phyloP scores from a whole-genome alignment of 2,113 vertebrate genomes.

The Dermatemys mawii region DNA sequence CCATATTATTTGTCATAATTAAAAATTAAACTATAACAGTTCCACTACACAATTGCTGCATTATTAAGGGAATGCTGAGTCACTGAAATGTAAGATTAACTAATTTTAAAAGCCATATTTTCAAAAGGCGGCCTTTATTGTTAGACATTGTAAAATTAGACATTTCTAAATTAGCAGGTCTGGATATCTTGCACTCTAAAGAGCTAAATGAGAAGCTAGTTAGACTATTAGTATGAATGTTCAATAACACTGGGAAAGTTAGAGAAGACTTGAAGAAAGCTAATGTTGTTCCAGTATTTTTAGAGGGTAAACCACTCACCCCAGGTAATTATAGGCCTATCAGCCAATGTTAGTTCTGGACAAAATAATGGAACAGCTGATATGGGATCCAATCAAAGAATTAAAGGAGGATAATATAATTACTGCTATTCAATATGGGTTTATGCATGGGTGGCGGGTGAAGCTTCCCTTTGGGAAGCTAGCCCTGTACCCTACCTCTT shows the following conservation, averaged over 20 bases:
- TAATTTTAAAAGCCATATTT: not conserved
- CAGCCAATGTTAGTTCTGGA: not conserved
- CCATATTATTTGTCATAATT: not conserved
- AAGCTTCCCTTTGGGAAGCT: too few species aligned
- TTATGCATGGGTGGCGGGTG: not conserved
- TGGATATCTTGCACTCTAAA: not conserved
- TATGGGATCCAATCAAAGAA: not conserved
- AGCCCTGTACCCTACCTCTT: too few species aligned
- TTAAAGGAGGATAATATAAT: not conserved
- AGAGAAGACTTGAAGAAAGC: not conserved
- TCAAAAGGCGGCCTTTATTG: not conserved
- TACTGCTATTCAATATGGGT: not conserved
- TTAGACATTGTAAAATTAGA: not conserved
- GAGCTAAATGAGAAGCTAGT: not conserved
- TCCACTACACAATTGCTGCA: not conserved
- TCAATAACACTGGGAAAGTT: not conserved
- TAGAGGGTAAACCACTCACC: too few species aligned
- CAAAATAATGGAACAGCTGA: not conserved
- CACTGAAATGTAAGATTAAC: not conserved
- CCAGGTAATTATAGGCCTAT: not conserved
- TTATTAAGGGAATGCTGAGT: not conserved
- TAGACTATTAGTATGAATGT: not conserved
- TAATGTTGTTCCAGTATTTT: not conserved
- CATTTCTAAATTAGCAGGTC: not conserved
- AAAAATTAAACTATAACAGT: not conserved